Evolutionary conservation across 1,140 invertebrate genomes (phyloP), one percentile per base, ranked within the genome.

Genomic region (Arctopsyche grandis): DNA sequence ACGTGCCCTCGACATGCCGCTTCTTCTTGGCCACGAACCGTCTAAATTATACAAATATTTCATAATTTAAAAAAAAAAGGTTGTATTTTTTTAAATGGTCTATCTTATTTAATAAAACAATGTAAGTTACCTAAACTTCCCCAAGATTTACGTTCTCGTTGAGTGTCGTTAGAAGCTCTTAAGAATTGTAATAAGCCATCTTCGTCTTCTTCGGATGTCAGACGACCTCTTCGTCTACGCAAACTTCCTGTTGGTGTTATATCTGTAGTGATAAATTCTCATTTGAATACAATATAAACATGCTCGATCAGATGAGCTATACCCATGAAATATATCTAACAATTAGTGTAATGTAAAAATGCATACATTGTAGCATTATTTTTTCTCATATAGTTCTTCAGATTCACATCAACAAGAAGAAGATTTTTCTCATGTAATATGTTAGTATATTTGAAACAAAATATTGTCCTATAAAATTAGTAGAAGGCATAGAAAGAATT

Each of bases 181-280:
- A 98, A 87, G 84, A 96, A 97, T 84, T 97, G 95, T 92, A 98
- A 93, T 0, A 98, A 86, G 73, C 92, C 93, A 1, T 92, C 92
- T 81, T 97, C 95, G 83, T 97, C 94, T 83, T 95, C 95, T 83
- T 95, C 94, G 14, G 93, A 94, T 0, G 94, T 91, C 43, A 96
- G 92, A 19, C 95, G 90, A 83, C 95, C 94, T 79, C 95, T 89
- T 26, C 95, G 89, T 48, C 95, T 89, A 16, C 96, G 89, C 9
- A 97, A 87, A 78, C 94, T 97, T 16, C 96, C 95, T 81, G 95
- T 97, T 46, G 96, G 96, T 0, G 96, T 97, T 21, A 96, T 92
- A 84, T 97, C 95, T 93, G 83, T 5, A 85, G 85, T 70, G 58
- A 78, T 83, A 43, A 79, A 19, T 38, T 4, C 7, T 1, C 7